Evolutionary conservation across 2,797 vertebrate genomes (phyloP), one percentile per base, ranked within the genome.

Genomic region (Pipistrellus kuhlii): DNA sequence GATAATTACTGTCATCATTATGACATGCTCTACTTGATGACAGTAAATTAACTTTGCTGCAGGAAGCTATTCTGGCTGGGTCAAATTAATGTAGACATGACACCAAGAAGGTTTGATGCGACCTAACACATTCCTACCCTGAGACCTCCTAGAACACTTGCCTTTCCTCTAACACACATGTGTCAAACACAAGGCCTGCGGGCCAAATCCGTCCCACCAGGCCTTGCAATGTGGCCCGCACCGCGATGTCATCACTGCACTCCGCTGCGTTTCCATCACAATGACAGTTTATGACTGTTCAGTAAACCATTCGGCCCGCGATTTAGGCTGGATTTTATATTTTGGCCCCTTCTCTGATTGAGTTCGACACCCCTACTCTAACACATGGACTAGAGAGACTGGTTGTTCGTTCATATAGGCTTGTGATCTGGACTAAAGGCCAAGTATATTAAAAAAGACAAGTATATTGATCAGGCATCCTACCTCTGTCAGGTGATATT

Each of bases 1-100:
- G 18, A 35, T 35, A 76, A 30, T 84, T 46, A 73, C 66, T 95
- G 14, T 68, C 76, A 83, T 55, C n/a, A 95, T 51, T 88, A 78
- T 51, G 25, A 77, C 75, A 88, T 48, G 38, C 30, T 81, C 51
- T 80, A 76, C 23, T 62, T 81, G 53, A 92, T 53, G 38, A 75
- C 13, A 87, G 78, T 38, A 93, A 88, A 77, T 38, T 59, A 76
- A 81, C n/a, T 66, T 76, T 76, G 46, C 20, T 87, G 25, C 27
- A 73, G 71, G 38, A 85, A 93, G 68, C 68, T 90, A 13, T 68
- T 87, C 23, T 57, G 55, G 51, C 30, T 90, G 41, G 25, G 3
- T 20, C 66, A 75, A 75, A 82, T 57, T 46, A 57, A 91, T n/a
- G 4, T 1, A 71, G 53, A 68, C 68, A 15, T 53, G 59, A 85